These are phyloP conservation scores for Lutjanus argentimaculatus DNA, from an alignment of 2,797 vertebrate species.

Conservation along the genomic window DNA sequence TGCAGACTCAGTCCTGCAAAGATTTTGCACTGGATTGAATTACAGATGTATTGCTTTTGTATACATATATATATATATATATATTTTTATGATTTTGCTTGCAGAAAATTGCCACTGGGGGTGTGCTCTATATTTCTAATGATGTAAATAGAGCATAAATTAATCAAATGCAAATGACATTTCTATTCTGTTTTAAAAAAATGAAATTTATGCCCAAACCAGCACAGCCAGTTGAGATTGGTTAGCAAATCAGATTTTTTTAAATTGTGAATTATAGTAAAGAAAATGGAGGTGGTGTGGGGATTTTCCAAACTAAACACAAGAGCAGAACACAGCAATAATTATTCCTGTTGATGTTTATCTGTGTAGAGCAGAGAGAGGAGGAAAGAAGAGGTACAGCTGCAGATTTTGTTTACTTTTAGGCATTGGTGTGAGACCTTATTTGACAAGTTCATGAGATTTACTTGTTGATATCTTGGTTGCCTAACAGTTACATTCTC, in stretches of 20 bases:
- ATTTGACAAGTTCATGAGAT: conserved; percentile 24
- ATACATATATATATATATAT: not conserved
- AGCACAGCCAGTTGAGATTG: not conserved
- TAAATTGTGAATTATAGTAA: not conserved
- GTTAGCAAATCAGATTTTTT: not conserved
- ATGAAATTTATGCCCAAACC: not conserved
- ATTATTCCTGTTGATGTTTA: not conserved
- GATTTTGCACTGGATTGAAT: not conserved
- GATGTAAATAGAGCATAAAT: not conserved
- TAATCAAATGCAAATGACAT: not conserved
- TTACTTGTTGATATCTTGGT: conserved; percentile 18
- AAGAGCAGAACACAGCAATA: not conserved
- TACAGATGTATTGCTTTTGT: not conserved
- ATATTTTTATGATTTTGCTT: not conserved
- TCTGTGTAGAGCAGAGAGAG: not conserved
- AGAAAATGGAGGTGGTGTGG: not conserved
- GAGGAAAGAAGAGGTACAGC: conserved; percentile 18
- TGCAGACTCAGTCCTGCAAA: too few species aligned
- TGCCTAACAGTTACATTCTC: conserved; percentile 3
- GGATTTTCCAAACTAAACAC: conserved; percentile 1
- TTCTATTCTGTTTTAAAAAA: not conserved
- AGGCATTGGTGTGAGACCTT: not conserved
- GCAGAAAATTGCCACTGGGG: not conserved
- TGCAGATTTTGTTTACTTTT: conserved; percentile 21
- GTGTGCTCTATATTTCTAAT: not conserved